Base-by-base conservation (phyloP, 2,888 invertebrate species). In the Oscheius sp. region DNA sequence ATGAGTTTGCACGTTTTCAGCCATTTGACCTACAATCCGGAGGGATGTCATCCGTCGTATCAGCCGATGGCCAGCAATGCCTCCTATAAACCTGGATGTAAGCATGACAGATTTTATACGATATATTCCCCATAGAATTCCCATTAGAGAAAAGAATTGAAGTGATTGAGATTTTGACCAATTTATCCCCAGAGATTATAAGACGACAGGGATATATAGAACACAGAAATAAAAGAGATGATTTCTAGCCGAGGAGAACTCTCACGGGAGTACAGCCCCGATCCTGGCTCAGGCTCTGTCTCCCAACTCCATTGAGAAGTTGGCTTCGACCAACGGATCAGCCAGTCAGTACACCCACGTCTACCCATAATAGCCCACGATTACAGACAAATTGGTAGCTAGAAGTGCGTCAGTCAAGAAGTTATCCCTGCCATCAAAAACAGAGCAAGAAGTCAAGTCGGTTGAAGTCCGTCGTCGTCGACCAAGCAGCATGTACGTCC, bases 211-310 rank as follows among this genome's bases (percentile, higher is more conserved):
- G 7, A 63, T 3, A 21, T 35, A 5, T 16, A 64, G n/a, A n/a
- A n/a, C n/a, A n/a, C n/a, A n/a, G n/a, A n/a, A n/a, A n/a, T n/a
- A 2, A 73, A 3, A 43, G 23, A 43, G 6, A 18, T 41, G 18
- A 6, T 41, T 74, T 81, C 45, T 73, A 83, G 83, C 81, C 73
- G 83, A 83, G 80, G 83, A 83, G 78, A 83, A 76, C 74, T 83
- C 81, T 59, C 78, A 76, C 74, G 76, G 75, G 71, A 81, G 81
- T 76, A 73, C 58, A 53, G 71, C 69, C 69, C 61, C 69, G 69
- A 78, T 69, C 35, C 29, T 27, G 27, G 52, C 52, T 72, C 74
- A 73, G 72, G 71, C 81, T 70, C 74, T 78, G 71, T 76, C 75
- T 52, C 77, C 77, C 74, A 66, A 78, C 76, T 66, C 66, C 66